Percentiles rank a stretch among this genome's conserved stretches.
Evolutionary conservation across 1,140 invertebrate species (phyloP).

Genomic region (Zaprionus camerounensis): DNA sequence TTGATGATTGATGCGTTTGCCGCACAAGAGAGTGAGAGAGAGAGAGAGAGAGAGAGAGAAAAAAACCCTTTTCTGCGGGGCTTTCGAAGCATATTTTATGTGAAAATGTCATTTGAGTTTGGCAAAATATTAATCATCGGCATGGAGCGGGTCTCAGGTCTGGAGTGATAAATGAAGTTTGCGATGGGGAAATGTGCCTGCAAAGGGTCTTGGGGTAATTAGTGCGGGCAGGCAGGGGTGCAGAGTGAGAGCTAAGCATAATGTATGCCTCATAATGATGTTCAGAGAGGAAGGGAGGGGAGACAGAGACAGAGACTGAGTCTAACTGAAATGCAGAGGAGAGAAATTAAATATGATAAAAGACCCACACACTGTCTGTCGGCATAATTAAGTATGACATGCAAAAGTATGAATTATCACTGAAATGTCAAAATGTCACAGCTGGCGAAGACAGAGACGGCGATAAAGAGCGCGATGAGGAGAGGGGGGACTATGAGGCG

Average conservation of each 20-base stretch:
- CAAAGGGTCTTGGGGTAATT: constrained; percentile 44
- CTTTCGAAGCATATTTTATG: constrained; percentile 72
- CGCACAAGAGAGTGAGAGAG: constrained; percentile 30
- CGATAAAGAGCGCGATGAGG: constrained; percentile 40
- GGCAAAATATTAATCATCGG: constrained; percentile 72
- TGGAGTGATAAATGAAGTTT: constrained; percentile 68
- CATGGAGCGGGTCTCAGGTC: constrained; percentile 36
- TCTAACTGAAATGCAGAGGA: not conserved
- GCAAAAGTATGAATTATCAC: constrained; percentile 84
- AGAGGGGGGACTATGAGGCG: constrained; percentile 14
- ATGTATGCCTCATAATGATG: constrained; percentile 46
- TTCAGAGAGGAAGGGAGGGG: constrained; percentile 16
- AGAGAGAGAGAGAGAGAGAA: no score
- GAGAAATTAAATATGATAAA: constrained; percentile 57
- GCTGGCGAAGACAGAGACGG: constrained; percentile 65
- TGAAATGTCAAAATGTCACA: constrained; percentile 83
- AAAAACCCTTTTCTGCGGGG: constrained; percentile 59
- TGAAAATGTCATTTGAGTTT: constrained; percentile 60
- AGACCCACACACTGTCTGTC: constrained; percentile 73
- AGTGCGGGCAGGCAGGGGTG: constrained; percentile 5
- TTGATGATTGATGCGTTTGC: constrained; percentile 72
- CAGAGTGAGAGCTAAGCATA: constrained; percentile 7
- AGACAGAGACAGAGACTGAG: not conserved
- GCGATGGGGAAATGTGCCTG: constrained; percentile 24
- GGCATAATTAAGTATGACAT: constrained; percentile 83